phyloP scores from a whole-genome alignment of 1,140 invertebrate genomes.

The Habropoda laboriosa region DNA sequence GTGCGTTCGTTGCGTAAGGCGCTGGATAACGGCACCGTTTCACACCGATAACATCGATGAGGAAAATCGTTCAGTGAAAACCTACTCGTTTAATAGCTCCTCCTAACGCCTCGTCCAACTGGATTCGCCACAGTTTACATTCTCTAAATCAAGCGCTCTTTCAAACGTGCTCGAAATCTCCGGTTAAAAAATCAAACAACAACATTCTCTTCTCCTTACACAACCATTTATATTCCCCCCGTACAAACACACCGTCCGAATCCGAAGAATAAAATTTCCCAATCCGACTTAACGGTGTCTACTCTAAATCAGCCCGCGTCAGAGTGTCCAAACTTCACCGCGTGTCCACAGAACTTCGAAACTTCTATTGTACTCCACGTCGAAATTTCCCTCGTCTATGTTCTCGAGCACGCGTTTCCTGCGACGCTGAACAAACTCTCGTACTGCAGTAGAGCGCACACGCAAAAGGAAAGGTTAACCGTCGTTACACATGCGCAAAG shows the following conservation, averaged over 20 bases:
- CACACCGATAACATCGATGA: constrained; percentile 35
- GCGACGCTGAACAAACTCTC: constrained; percentile 9
- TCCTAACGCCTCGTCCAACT: no score
- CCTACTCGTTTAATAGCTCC: neutral
- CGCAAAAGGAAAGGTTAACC: constrained; percentile 41
- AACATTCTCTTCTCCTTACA: neutral
- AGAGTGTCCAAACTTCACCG: neutral
- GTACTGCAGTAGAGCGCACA: neutral
- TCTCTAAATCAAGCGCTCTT: no score
- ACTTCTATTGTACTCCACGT: neutral
- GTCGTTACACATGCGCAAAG: neutral
- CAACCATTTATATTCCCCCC: neutral
- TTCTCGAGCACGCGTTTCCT: neutral
- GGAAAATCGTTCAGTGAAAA: constrained; percentile 15
- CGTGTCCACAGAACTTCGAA: neutral
- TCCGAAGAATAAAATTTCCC: neutral
- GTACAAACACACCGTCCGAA: neutral
- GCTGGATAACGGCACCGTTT: constrained; percentile 29
- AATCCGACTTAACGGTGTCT: neutral
- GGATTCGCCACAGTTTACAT: no score
- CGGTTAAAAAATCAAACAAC: no score
- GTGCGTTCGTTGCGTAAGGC: constrained; percentile 27
- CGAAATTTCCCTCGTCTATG: neutral
- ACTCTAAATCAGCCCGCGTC: neutral
- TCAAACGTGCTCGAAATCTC: no score